Conservation (phyloP, 2,797 vertebrate genomes). For the Rhinella marina region DNA sequence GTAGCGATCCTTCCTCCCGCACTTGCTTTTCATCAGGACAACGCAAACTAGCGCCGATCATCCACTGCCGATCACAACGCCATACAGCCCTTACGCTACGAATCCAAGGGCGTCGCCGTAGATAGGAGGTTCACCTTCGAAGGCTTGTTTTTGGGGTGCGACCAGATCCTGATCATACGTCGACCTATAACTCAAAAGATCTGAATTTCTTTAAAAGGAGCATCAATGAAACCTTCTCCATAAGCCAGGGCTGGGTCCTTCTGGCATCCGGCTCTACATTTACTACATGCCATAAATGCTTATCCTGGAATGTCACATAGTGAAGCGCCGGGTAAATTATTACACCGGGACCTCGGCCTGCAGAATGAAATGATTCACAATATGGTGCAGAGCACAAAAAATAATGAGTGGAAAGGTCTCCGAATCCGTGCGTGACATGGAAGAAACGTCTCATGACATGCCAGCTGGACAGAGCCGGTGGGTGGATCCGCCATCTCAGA, state of each 20-base stretch:
- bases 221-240: neutral
- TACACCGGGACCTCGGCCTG: neutral
- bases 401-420: neutral
- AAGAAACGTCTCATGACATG: slow-evolving; percentile 13
- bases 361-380: slow-evolving; percentile 35
- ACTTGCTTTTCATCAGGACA: no score
- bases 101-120: no score
- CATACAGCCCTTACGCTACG: no score
- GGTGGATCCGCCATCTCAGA: neutral
- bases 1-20: no score
- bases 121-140: no score
- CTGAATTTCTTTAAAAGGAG: no score
- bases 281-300: neutral
- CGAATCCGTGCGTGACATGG: neutral
- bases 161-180: no score
- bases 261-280: neutral
- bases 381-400: neutral
- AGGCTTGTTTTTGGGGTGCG: no score
- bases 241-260: neutral
- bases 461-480: slow-evolving; percentile 12
- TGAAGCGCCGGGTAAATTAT: neutral
- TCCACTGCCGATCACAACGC: no score
- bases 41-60: no score
- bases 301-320: neutral
- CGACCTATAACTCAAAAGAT: neutral